Evolutionary conservation across 2,888 invertebrate genomes (phyloP).

Genomic region (Leptinotarsa rubiginosa): DNA sequence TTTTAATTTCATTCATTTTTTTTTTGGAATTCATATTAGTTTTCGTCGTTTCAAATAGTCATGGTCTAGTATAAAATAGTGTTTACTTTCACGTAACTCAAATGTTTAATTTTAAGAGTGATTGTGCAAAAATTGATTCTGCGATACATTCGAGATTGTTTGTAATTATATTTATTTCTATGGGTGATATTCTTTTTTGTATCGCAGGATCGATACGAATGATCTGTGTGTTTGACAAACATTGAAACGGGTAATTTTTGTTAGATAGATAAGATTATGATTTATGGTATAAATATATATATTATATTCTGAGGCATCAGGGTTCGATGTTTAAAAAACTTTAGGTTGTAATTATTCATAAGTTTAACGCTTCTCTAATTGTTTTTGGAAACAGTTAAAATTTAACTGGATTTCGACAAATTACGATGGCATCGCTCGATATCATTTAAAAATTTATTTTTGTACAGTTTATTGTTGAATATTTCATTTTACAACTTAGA

Average conservation of each 20-base stretch:
- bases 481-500: not conserved
- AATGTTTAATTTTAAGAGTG: conserved; percentile 37
- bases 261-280: conserved; percentile 41
- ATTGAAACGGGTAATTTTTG: conserved; percentile 49
- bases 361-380: conserved; percentile 49
- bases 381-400: conserved; percentile 38
- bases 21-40: conserved; percentile 8
- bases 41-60: conserved; percentile 7
- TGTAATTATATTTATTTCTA: conserved; percentile 51
- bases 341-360: conserved; percentile 47
- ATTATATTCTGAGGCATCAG: conserved; percentile 57
- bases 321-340: conserved; percentile 53
- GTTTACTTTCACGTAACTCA: conserved; percentile 30
- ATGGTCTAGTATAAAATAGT: conserved; percentile 13
- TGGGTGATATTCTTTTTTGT: conserved; percentile 50
- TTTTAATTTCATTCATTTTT: not conserved
- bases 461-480: conserved; percentile 3
- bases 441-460: conserved; percentile 1
- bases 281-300: conserved; percentile 34
- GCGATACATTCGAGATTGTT: conserved; percentile 44
- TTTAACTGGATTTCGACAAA: conserved; percentile 4
- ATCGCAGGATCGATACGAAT: conserved; percentile 43
- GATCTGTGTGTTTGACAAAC: conserved; percentile 37
- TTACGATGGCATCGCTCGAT: not conserved
- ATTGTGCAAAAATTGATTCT: conserved; percentile 38